phyloP scores from a whole-genome alignment of 2,113 vertebrate species.

The Arothron firmamentum region DNA sequence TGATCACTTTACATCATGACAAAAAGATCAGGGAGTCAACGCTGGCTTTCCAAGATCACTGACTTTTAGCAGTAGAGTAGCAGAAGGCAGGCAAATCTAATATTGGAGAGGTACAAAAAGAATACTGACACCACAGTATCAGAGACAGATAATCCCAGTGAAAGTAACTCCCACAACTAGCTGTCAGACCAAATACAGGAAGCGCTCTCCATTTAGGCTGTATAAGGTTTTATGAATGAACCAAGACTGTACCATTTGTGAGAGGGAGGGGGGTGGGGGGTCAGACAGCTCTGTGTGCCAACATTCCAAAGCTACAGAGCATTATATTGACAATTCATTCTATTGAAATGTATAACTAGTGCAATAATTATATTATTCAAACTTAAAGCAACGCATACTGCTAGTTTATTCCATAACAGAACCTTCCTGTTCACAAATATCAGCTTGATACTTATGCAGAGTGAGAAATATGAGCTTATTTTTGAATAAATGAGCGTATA shows the following conservation, averaged over 20 bases:
- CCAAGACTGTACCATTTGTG: constrained; percentile 73
- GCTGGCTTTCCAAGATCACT: too few species aligned
- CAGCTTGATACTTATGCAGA: constrained; percentile 16
- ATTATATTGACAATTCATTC: constrained; percentile 5
- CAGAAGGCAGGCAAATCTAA: too few species aligned
- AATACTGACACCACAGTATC: too few species aligned
- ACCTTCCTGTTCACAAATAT: constrained; percentile 33
- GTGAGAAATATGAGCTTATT: constrained; percentile 44
- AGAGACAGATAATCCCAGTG: too few species aligned
- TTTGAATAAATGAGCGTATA: constrained; percentile 22
- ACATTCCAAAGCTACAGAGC: constrained; percentile 1
- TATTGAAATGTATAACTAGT: neutral
- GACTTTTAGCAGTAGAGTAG: too few species aligned
- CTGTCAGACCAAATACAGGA: too few species aligned
- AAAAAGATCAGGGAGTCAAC: too few species aligned
- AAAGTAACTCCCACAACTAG: too few species aligned
- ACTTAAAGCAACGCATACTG: too few species aligned
- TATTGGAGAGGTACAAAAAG: too few species aligned
- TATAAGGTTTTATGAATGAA: constrained; percentile 83
- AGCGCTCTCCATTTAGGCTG: constrained; percentile 75
- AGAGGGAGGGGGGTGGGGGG: constrained; percentile 24
- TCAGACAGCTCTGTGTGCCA: constrained; percentile 26
- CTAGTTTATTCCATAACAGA: neutral
- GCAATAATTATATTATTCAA: neutral
- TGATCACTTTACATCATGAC: too few species aligned